These are phyloP conservation scores for Luperina nickerlii DNA, from an alignment of 2,888 invertebrate genomes.

Conservation along the genomic window DNA sequence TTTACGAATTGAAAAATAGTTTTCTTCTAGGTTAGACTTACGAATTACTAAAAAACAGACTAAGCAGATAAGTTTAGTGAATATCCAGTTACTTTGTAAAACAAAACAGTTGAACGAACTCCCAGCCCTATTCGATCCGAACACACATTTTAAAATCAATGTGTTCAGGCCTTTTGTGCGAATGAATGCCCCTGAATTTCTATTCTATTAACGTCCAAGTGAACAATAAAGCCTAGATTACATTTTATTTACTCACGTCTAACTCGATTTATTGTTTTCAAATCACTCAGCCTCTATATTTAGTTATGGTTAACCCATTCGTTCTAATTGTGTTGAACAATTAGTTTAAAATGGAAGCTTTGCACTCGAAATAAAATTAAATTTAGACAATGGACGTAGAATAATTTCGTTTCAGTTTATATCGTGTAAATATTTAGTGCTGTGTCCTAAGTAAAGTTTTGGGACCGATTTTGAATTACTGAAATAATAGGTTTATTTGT, in stretches of 20 bases:
- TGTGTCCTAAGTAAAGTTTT: neutral
- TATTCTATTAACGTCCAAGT: conserved; percentile 52
- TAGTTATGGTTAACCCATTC: conserved; percentile 47
- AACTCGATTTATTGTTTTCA: conserved; percentile 60
- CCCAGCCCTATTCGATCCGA: conserved; percentile 17
- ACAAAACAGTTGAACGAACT: neutral
- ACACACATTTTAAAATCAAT: conserved; percentile 58
- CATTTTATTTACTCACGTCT: conserved; percentile 55
- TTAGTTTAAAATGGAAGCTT: conserved; percentile 28
- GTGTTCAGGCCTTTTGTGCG: conserved; percentile 46
- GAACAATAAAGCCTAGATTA: conserved; percentile 54
- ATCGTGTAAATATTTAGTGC: conserved; percentile 34
- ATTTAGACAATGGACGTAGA: conserved; percentile 26
- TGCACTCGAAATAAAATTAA: conserved; percentile 38
- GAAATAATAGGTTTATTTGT: conserved; percentile 11
- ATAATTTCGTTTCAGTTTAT: conserved; percentile 37
- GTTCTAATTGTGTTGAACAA: conserved; percentile 32
- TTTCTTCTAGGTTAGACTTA: neutral
- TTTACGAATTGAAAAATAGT: neutral
- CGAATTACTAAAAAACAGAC: too few species aligned
- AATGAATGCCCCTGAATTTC: conserved; percentile 51
- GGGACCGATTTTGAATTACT: neutral
- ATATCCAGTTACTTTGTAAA: neutral
- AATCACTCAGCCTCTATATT: conserved; percentile 43
- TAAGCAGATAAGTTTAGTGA: neutral